A percentile compares a stretch with the other conserved stretches of the same genome.
Conservation (phyloP, 2,888 invertebrate species). For the Trissolcus japonicus region DNA sequence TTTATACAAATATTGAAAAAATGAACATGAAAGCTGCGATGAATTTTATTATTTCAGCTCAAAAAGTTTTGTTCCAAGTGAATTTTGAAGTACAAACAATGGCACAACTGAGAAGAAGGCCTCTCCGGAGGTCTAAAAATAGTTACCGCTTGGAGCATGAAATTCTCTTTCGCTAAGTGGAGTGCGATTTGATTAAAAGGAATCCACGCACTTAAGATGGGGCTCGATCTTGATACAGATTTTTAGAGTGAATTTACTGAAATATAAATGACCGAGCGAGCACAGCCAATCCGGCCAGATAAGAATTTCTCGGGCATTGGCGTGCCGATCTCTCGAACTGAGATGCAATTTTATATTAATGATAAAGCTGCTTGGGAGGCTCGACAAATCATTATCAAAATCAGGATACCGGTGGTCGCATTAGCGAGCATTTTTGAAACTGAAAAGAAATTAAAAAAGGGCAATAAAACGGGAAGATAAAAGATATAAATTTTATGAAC, state of each 20-base stretch:
- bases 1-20: no score
- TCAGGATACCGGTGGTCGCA: constrained; percentile 9
- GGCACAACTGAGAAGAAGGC: no score
- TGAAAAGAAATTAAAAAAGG: no score
- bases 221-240: constrained; percentile 51
- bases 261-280: constrained; percentile 42
- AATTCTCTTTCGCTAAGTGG: constrained; percentile 52
- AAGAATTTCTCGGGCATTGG: constrained; percentile 28
- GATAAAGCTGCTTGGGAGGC: constrained; percentile 21
- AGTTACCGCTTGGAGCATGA: constrained; percentile 36
- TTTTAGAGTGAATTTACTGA: constrained; percentile 54
- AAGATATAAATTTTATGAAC: no score
- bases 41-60: no score
- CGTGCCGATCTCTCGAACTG: constrained; percentile 9
- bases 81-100: background rate
- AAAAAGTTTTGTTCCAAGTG: background rate
- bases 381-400: constrained; percentile 33
- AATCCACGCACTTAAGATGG: constrained; percentile 54
- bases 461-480: no score
- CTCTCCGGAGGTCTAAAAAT: constrained; percentile 36
- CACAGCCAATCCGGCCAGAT: constrained; percentile 40
- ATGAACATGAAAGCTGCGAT: no score
- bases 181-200: constrained; percentile 52
- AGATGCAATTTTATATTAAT: constrained; percentile 19
- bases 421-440: no score